Base-by-base conservation (phyloP, 2,888 invertebrate species). In the Chymomyza amoena region DNA sequence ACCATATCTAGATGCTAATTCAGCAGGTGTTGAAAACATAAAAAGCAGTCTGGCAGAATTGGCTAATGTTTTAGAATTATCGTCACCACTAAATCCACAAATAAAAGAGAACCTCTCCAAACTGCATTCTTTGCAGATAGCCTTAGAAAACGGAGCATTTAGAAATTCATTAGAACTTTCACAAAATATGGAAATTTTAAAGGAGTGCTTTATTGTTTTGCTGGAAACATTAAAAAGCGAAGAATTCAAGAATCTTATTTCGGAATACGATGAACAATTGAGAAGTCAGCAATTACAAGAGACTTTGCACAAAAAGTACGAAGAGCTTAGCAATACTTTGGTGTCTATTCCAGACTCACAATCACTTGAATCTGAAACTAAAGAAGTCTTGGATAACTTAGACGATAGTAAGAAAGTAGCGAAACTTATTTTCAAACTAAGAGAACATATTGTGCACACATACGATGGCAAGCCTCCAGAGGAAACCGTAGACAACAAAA, bases 381-480 rank as follows among this genome's bases (percentile, higher is more conserved):
- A 69, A 28, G 72, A 76, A 13, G 15, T 73, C 1, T 52, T 88
- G 15, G 72, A 80, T 1, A 77, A 75, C 51, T 52, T 77, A 1
- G 13, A 72, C 10, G 75, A 79, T 51, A 39, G 66, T 2, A 78
- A 81, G 5, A 71, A 80, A 57, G 68, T 84, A 9, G 62, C 75
- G 5, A 89, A 89, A 68, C 73, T 81, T 4, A 75, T 90, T 16
- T 90, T 91, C 3, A 89, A 89, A 61, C 69, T 91, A 1, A 75
- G 82, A 65, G 87, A 90, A 56, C 89, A 90, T 16, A 87, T 91
- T 62, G 90, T 90, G 15, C 91, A 91, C 13, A 91, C 90, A 0
- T 90, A 90, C 56, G 90, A 91, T 63, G 87, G 83, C 0, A 79
- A 75, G 36, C 32, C 77, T 0, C 50, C 59, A 3, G 70, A 80